Conservation (phyloP, 2,888 invertebrate species). For the Acleris holmiana region DNA sequence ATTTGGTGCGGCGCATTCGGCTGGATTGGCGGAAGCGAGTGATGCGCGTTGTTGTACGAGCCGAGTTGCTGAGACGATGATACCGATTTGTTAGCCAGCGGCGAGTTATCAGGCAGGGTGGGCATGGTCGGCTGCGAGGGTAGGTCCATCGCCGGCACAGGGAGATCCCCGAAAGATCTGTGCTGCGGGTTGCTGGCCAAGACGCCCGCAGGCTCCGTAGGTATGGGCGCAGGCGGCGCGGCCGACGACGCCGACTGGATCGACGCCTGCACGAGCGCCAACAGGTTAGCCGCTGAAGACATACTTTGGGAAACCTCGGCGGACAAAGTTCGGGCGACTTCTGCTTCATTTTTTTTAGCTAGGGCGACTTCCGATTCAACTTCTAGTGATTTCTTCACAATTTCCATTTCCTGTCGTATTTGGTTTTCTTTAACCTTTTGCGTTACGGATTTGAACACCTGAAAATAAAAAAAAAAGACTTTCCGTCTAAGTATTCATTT, state of each 20-base stretch:
- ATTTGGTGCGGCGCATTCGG: background rate
- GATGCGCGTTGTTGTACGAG: constrained; percentile 7
- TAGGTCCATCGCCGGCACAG: constrained; percentile 36
- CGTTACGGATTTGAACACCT: constrained; percentile 89
- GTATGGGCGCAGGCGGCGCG: constrained; percentile 39
- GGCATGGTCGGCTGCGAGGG: constrained; percentile 33
- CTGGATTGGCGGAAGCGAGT: background rate
- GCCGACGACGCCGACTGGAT: constrained; percentile 55
- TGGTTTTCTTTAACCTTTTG: constrained; percentile 88
- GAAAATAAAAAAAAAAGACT: background rate
- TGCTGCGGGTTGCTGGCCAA: constrained; percentile 62
- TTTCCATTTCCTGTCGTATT: constrained; percentile 84
- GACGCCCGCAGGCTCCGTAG: constrained; percentile 48
- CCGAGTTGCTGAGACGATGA: constrained; percentile 4
- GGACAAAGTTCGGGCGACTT: constrained; percentile 36
- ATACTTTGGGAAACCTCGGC: constrained; percentile 50
- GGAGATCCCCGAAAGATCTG: constrained; percentile 69
- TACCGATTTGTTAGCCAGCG: background rate
- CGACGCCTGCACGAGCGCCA: constrained; percentile 73
- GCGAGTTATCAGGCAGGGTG: constrained; percentile 9
- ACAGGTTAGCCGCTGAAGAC: constrained; percentile 67
- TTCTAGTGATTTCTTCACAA: constrained; percentile 76
- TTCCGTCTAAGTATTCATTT: too few species aligned
- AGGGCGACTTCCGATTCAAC: constrained; percentile 44
- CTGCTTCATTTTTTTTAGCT: constrained; percentile 58